phyloP scores from a whole-genome alignment of 2,113 vertebrate genomes.

The Grallaria varia region DNA sequence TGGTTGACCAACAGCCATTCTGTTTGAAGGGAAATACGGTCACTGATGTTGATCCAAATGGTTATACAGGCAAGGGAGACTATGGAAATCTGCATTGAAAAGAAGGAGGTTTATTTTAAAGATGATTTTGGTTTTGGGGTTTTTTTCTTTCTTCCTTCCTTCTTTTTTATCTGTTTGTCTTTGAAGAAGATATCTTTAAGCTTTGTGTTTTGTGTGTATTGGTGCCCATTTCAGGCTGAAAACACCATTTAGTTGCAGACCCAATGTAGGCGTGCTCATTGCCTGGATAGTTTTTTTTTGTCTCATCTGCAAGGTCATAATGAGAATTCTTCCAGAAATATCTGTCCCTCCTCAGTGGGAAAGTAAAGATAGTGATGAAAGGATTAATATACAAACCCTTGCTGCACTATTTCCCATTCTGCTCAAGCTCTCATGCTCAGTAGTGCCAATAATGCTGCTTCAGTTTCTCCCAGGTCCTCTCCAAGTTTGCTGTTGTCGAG shows the following conservation, averaged over 20 bases:
- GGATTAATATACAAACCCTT: not conserved
- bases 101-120: not conserved
- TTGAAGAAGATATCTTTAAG: not conserved
- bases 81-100: not conserved
- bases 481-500: not conserved
- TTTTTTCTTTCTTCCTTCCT: not conserved
- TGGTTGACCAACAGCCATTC: not conserved
- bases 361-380: not conserved
- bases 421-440: not conserved
- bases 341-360: not conserved
- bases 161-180: not conserved
- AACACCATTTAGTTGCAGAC: not conserved
- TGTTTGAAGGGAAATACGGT: not conserved
- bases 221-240: not conserved
- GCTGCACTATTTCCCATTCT: not conserved
- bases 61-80: not conserved
- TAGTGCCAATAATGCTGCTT: not conserved
- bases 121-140: not conserved
- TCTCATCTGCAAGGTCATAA: not conserved
- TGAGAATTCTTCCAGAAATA: not conserved
- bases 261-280: not conserved
- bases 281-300: not conserved
- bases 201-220: not conserved
- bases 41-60: not conserved
- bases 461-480: not conserved